A percentile compares a stretch with the other conserved stretches of the same genome.
Conservation (phyloP, 30 jellyfish, hydroid and myxozoan genomes). For the Sanderia malayensis region DNA sequence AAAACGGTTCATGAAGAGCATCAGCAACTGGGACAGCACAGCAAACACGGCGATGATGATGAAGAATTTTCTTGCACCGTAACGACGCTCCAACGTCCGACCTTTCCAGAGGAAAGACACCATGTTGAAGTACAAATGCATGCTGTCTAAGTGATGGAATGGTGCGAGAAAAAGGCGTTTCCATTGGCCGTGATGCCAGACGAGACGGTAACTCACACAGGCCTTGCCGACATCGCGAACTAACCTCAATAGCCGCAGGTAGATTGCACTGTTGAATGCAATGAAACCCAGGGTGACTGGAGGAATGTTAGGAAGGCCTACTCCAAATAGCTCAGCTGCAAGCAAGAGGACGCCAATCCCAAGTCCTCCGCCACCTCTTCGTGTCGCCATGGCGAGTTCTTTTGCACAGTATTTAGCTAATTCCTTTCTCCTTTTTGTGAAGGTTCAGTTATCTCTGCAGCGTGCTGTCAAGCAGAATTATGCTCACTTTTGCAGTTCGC, state of each 20-base stretch:
- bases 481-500: background rate
- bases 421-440: no score
- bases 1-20: conserved; percentile 49
- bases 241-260: conserved; percentile 58
- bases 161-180: conserved; percentile 70
- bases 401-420: no score
- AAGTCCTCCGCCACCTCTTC: conserved; percentile 65
- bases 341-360: conserved; percentile 69
- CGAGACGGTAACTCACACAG: conserved; percentile 70
- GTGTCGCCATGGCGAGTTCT: background rate
- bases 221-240: conserved; percentile 60
- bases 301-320: conserved; percentile 80
- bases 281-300: conserved; percentile 86
- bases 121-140: conserved; percentile 97
- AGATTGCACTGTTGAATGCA: conserved; percentile 68
- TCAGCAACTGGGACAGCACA: conserved; percentile 54
- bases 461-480: no score
- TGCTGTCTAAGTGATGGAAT: conserved; percentile 80
- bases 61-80: conserved; percentile 67
- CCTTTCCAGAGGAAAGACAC: conserved; percentile 96
- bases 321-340: conserved; percentile 61
- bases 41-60: conserved; percentile 61
- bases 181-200: conserved; percentile 64
- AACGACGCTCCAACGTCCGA: conserved; percentile 61
- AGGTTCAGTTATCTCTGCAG: no score